Base-by-base conservation (phyloP, 2,113 vertebrate species). In the Papio anubis region DNA sequence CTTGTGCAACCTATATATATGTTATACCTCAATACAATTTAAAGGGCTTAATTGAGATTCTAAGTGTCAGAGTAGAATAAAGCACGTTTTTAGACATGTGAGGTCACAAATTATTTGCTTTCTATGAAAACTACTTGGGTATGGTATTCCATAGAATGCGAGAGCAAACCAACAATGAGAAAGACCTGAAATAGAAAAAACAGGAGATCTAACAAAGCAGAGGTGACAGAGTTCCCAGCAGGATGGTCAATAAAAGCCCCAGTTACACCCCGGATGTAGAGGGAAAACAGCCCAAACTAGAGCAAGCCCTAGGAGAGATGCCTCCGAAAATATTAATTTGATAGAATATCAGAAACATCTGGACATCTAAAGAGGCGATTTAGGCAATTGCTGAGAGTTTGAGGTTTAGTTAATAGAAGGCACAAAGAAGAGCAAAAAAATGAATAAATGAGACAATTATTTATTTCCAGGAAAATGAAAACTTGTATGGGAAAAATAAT, bases 21-120 rank as follows among this genome's bases (percentile, higher is more conserved):
- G 23, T 78, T 90, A 72, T 52, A 83, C 38, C 66, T 96, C n/a
- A 38, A 66, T 88, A 94, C 59, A 84, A 88, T 80, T 32, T n/a
- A 25, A 84, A 94, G 75, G 30, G 17, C 3, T 92, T 72, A 78
- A 86, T 30, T 64, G 23, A 30, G 18, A 89, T 81, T 83, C 90
- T 48, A 38, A 85, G 2, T 30, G 21, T 78, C 80, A 92, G 4
- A 11, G 12, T 82, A 35, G 40, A 84, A 92, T 32, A 68, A 40
- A 91, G 64, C 61, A 59, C 11, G 30, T 81, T 96, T 94, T 81
- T 30, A 92, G n/a, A 72, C 43, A 66, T 30, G 25, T 21, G 64
- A 96, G 82, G 9, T 76, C 32, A 93, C 38, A 90, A 90, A 83
- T 11, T 57, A 43, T 45, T 82, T 64, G 38, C 48, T 94, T 90